phyloP scores from a whole-genome alignment of 2,888 invertebrate genomes.

The Latrodectus elegans region DNA sequence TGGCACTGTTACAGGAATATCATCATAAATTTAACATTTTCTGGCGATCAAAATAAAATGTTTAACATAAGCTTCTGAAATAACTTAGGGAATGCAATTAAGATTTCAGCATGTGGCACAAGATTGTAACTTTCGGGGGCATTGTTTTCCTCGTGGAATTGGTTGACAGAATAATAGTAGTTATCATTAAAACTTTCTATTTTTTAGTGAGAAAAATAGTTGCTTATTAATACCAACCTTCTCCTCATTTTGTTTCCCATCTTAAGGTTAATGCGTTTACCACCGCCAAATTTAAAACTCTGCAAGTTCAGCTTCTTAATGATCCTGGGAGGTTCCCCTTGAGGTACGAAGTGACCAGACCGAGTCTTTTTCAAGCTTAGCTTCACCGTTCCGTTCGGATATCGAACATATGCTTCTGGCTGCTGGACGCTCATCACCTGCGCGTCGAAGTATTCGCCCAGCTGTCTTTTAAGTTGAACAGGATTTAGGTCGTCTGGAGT shows the following conservation, averaged over 20 bases:
- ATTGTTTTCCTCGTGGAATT: no score
- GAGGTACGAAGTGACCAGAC: slow-evolving; percentile 42
- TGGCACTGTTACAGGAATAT: no score
- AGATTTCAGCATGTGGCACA: no score
- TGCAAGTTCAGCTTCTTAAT: slow-evolving; percentile 45
- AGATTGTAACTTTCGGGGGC: no score
- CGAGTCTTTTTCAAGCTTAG: slow-evolving; percentile 38
- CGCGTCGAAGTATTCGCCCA: slow-evolving; percentile 40
- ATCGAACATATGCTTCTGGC: slow-evolving; percentile 11
- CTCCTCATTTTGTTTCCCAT: slow-evolving; percentile 62
- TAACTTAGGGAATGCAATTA: no score
- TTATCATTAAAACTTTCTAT: background rate
- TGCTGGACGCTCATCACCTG: slow-evolving; percentile 47
- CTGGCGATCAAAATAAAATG: no score
- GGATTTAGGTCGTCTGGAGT: slow-evolving; percentile 35
- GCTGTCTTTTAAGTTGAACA: background rate
- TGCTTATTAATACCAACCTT: slow-evolving; percentile 22
- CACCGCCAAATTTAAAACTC: slow-evolving; percentile 39
- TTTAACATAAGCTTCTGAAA: no score
- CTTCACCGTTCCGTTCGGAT: slow-evolving; percentile 52
- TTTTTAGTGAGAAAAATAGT: background rate
- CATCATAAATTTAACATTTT: no score
- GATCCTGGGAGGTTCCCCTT: slow-evolving; percentile 28
- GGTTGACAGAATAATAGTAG: background rate
- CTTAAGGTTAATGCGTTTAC: slow-evolving; percentile 40